Evolutionary conservation across 2,113 vertebrate species (phyloP), one percentile per base, ranked within the genome.

Genomic region (Scalopus aquaticus): DNA sequence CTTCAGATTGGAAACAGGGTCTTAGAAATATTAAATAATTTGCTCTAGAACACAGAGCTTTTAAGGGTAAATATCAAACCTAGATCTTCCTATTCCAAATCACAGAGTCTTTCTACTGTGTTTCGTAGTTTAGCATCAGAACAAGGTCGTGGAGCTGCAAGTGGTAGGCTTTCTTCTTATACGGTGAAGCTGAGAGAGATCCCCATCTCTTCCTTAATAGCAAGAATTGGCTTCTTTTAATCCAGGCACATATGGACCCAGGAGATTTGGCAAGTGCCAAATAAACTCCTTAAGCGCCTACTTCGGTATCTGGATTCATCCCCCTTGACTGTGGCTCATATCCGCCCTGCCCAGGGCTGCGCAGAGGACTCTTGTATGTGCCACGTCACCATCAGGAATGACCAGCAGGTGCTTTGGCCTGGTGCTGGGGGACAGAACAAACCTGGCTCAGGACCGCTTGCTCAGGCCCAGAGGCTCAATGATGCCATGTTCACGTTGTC

Each of bases 141-240:
- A 51, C 72, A 84, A 60, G 32, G 32, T 77, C n/a, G 42, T 7
- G 9, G 90, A 69, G 37, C 49, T 67, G 39, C 79, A 84, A 92
- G 12, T 46, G 80, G 32, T 28, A 65, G 77, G 7, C 35, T 73
- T 90, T 70, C 26, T 84, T 73, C 77, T 51, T 58, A 51, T 92
- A 10, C 8, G 37, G 39, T 76, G 49, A n/a, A 56, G 44, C 51
- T 72, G 76, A 95, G 88, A 22, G 39, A 0, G 3, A 69, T 3
- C 65, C 30, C 24, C 79, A n/a, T 70, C 67, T 88, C 60, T 93
- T 90, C n/a, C 39, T 96, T 92, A 85, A 49, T 44, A 83, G 56
- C n/a, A 37, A 35, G 58, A 42, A 62, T 79, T 86, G 81, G 28
- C 81, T 94, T 92, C 89, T 89, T 92, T 90, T 39, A 86, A 70